Percentiles rank a stretch among this genome's conserved stretches.
These are phyloP conservation scores for Drosophila tanythrix DNA, from an alignment of 2,888 invertebrate species.

Conservation along the genomic window DNA sequence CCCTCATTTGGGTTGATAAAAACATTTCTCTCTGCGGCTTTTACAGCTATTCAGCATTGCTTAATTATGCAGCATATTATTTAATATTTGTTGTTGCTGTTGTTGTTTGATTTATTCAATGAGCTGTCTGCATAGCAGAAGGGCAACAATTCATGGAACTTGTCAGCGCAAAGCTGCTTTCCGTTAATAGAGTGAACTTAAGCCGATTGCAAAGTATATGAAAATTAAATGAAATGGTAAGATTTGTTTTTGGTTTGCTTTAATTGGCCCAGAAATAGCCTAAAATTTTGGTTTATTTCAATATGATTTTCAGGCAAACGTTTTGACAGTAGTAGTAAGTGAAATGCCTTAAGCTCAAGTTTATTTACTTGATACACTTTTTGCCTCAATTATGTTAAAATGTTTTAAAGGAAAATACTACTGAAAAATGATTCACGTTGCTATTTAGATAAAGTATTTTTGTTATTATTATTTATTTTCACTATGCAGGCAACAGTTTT, in stretches of 20 bases:
- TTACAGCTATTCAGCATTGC: slow-evolving; percentile 11
- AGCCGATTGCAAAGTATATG: slow-evolving; percentile 27
- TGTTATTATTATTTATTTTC: neutral
- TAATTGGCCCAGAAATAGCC: slow-evolving; percentile 25
- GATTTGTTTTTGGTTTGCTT: slow-evolving; percentile 14
- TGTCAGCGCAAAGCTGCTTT: slow-evolving; percentile 6
- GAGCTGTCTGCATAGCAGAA: neutral
- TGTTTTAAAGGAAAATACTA: neutral
- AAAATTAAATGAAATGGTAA: slow-evolving; percentile 4
- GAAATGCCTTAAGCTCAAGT: neutral
- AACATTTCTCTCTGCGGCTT: neutral
- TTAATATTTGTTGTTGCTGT: neutral
- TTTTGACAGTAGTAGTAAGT: neutral
- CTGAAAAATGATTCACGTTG: neutral
- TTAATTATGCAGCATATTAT: slow-evolving; percentile 20
- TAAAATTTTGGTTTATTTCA: neutral
- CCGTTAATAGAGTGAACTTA: slow-evolving; percentile 11
- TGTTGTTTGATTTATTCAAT: neutral
- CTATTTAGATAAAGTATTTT: neutral
- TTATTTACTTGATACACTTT: neutral
- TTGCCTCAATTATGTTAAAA: neutral
- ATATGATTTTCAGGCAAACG: neutral
- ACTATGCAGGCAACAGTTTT: neutral
- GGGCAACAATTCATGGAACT: neutral
- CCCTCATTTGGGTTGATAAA: neutral